These are phyloP conservation scores for Piliocolobus tephrosceles DNA, from an alignment of 2,113 vertebrate genomes.

Conservation along the genomic window DNA sequence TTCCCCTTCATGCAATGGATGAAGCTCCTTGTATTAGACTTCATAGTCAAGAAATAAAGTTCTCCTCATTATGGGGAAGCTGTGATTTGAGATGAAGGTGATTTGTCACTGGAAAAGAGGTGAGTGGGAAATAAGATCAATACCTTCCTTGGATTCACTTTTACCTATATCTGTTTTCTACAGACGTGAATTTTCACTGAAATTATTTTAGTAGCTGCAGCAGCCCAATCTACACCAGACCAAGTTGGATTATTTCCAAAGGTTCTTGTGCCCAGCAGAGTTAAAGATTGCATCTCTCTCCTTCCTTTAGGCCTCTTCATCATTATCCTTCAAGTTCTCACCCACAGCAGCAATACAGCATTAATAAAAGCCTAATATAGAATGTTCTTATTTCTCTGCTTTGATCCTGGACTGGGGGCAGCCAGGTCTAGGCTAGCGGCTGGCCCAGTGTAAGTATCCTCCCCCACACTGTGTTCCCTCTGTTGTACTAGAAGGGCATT, in stretches of 20 bases:
- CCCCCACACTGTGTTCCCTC: not conserved
- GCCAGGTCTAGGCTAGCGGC: not conserved
- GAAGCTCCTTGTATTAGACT: not conserved
- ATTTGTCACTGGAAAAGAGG: constrained; percentile 39
- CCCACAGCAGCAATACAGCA: not conserved
- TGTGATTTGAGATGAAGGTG: not conserved
- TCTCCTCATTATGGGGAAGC: not conserved
- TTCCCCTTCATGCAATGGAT: not conserved
- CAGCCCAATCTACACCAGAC: not conserved
- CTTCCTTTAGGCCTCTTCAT: not conserved
- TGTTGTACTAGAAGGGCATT: not conserved
- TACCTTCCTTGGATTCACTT: constrained; percentile 42
- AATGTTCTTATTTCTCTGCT: not conserved
- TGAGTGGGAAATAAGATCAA: constrained; percentile 31
- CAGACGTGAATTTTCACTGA: constrained; percentile 5
- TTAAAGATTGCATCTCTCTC: not conserved
- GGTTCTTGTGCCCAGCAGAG: not conserved
- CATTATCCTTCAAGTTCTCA: not conserved
- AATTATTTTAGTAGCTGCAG: constrained; percentile 38
- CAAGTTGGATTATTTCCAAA: not conserved
- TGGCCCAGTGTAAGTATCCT: not conserved
- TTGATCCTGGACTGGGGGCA: not conserved
- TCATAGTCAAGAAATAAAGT: not conserved
- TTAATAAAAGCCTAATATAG: not conserved
- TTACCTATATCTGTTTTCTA: constrained; percentile 43